Conservation (phyloP, 1,140 invertebrate genomes). For the Drosophila pectinifera region DNA sequence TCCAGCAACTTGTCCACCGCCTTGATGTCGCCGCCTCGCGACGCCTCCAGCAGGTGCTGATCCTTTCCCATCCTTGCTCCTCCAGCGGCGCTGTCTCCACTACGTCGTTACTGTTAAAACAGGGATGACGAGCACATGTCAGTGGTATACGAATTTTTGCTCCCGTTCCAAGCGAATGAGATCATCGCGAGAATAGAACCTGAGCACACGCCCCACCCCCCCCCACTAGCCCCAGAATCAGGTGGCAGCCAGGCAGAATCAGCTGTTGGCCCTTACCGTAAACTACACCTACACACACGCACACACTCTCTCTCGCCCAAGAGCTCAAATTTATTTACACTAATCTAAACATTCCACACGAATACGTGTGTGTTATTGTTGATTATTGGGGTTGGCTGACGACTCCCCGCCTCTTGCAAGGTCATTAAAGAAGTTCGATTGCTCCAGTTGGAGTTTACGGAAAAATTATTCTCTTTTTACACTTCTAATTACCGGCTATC, state of each 20-base stretch:
- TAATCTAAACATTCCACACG: slow-evolving; percentile 35
- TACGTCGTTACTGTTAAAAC: slow-evolving; percentile 5
- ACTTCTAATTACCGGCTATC: slow-evolving; percentile 23
- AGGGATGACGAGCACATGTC: slow-evolving; percentile 21
- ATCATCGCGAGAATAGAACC: slow-evolving; percentile 51
- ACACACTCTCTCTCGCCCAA: not conserved
- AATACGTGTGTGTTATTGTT: slow-evolving; percentile 32
- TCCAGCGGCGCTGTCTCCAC: too few relatives aligned
- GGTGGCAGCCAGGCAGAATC: slow-evolving; percentile 39
- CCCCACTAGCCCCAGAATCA: slow-evolving; percentile 39
- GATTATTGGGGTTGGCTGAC: slow-evolving; percentile 26
- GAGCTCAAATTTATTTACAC: slow-evolving; percentile 19
- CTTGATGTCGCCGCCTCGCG: slow-evolving; percentile 94
- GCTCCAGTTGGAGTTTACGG: slow-evolving; percentile 6
- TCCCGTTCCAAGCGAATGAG: slow-evolving; percentile 43
- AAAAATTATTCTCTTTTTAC: too few relatives aligned
- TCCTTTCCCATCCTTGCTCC: slow-evolving; percentile 91
- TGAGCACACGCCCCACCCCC: slow-evolving; percentile 22
- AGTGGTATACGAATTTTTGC: slow-evolving; percentile 13
- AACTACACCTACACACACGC: slow-evolving; percentile 8
- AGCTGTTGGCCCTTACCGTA: slow-evolving; percentile 50
- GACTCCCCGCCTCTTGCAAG: slow-evolving; percentile 48
- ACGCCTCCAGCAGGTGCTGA: slow-evolving; percentile 97
- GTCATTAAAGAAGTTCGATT: slow-evolving; percentile 26
- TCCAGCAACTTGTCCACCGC: slow-evolving; percentile 96